Percentiles rank a stretch among this genome's conserved stretches.
phyloP scores from a whole-genome alignment of 2,797 vertebrate species.

The Sphaeramia orbicularis region DNA sequence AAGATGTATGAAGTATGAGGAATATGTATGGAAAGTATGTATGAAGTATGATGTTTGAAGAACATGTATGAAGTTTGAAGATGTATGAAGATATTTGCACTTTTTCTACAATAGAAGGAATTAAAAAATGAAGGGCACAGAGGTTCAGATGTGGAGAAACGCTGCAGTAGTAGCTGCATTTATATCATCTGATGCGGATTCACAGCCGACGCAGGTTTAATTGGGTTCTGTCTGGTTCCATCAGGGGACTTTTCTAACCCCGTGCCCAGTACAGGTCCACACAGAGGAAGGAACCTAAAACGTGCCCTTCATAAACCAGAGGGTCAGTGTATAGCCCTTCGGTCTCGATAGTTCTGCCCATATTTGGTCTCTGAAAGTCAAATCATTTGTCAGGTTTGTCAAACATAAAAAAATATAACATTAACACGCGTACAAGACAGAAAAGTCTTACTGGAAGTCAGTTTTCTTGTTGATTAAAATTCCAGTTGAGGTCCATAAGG shows the following conservation, averaged over 20 bases:
- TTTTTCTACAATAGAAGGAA: slow-evolving; percentile 17
- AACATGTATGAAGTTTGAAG: no score
- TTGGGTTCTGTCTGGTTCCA: background rate
- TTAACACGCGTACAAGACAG: slow-evolving; percentile 16
- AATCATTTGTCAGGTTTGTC: slow-evolving; percentile 4
- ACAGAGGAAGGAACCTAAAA: slow-evolving; percentile 1
- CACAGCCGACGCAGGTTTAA: background rate
- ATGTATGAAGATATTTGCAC: no score
- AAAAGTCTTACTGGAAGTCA: slow-evolving; percentile 35
- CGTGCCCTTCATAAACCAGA: background rate
- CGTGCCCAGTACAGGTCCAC: background rate
- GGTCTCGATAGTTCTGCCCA: slow-evolving; percentile 29
- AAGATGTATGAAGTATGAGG: no score
- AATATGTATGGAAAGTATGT: no score
- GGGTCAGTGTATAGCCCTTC: slow-evolving; percentile 66
- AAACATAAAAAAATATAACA: slow-evolving; percentile 52
- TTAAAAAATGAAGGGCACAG: slow-evolving; percentile 56
- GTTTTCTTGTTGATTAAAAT: slow-evolving; percentile 18
- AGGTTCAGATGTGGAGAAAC: slow-evolving; percentile 39
- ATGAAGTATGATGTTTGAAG: no score
- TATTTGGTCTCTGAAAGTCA: slow-evolving; percentile 66
- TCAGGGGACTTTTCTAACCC: background rate
- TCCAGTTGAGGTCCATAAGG: slow-evolving; percentile 48
- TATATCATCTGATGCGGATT: background rate
- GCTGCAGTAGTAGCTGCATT: background rate